Conservation (phyloP, 2,797 vertebrate species). For the Gambelia wislizenii region DNA sequence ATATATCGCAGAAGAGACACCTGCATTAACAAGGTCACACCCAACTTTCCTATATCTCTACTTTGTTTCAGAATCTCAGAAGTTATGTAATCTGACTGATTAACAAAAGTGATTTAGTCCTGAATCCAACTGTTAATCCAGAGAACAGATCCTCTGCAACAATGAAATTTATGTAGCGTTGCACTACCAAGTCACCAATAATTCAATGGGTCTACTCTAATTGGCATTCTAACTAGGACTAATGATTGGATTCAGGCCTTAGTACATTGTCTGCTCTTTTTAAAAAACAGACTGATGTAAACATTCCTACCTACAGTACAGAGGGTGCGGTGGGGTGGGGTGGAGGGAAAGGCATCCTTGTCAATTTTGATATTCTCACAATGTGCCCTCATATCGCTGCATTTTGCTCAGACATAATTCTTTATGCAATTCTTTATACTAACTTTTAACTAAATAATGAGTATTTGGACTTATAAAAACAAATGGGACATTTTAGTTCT, state of each 20-base stretch:
- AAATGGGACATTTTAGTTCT: slow-evolving; percentile 78
- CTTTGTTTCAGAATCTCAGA: slow-evolving; percentile 62
- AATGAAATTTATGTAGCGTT: too few species aligned
- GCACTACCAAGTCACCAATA: too few species aligned
- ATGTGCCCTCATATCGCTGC: slow-evolving; percentile 59
- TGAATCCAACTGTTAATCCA: too few species aligned
- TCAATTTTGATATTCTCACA: slow-evolving; percentile 60
- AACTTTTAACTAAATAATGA: slow-evolving; percentile 73
- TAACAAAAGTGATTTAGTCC: slow-evolving; percentile 9
- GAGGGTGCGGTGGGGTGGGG: slow-evolving; percentile 33
- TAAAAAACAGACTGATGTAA: slow-evolving; percentile 36
- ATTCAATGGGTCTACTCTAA: too few species aligned
- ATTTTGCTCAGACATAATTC: slow-evolving; percentile 64
- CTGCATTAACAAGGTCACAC: slow-evolving; percentile 21
- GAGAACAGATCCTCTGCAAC: too few species aligned
- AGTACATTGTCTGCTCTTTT: slow-evolving; percentile 25
- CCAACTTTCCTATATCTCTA: slow-evolving; percentile 34
- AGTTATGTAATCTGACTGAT: slow-evolving; percentile 69
- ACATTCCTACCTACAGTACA: slow-evolving; percentile 61
- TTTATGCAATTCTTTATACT: slow-evolving; percentile 64
- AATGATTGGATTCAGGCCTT: not conserved
- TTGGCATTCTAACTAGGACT: too few species aligned
- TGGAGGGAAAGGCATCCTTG: slow-evolving; percentile 42
- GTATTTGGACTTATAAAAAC: slow-evolving; percentile 74
- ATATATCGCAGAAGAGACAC: slow-evolving; percentile 29